phyloP scores from a whole-genome alignment of 1,140 invertebrate genomes.

The Neuroterus valhalla region DNA sequence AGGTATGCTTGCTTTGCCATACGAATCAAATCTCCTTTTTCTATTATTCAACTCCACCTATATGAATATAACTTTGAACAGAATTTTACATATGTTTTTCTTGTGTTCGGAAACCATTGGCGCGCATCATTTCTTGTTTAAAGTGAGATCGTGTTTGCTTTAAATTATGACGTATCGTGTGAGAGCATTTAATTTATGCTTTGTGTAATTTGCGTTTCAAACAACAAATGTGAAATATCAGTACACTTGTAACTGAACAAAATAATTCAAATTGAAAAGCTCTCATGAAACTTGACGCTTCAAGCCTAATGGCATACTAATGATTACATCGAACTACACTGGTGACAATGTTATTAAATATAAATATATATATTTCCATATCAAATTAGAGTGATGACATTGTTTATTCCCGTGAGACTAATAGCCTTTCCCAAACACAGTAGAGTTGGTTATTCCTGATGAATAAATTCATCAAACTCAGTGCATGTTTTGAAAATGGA shows the following conservation, averaged over 20 bases:
- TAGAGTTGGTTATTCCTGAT: slow-evolving; percentile 8
- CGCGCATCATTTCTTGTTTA: too few relatives aligned
- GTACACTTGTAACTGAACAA: background rate
- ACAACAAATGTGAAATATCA: slow-evolving; percentile 13
- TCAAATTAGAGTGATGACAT: slow-evolving; percentile 10
- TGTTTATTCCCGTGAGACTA: slow-evolving; percentile 20
- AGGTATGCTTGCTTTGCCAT: too few relatives aligned
- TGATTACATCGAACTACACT: background rate
- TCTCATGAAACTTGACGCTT: background rate
- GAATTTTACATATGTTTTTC: too few relatives aligned
- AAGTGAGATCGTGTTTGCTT: too few relatives aligned
- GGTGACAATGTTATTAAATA: background rate
- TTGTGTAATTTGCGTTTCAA: background rate
- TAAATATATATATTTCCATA: slow-evolving; percentile 8
- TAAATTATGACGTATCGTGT: too few relatives aligned
- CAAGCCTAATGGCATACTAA: slow-evolving; percentile 23
- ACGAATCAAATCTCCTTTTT: too few relatives aligned
- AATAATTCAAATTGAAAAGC: slow-evolving; percentile 19
- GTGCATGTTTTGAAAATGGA: background rate
- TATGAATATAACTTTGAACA: too few relatives aligned
- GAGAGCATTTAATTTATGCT: too few relatives aligned
- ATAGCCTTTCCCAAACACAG: slow-evolving; percentile 17
- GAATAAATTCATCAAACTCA: background rate
- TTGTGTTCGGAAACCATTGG: too few relatives aligned
- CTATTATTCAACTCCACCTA: too few relatives aligned